A percentile compares a stretch with the other conserved stretches of the same genome.
Evolutionary conservation across 2,113 vertebrate species (phyloP).

Genomic region (Pongo pygmaeus): DNA sequence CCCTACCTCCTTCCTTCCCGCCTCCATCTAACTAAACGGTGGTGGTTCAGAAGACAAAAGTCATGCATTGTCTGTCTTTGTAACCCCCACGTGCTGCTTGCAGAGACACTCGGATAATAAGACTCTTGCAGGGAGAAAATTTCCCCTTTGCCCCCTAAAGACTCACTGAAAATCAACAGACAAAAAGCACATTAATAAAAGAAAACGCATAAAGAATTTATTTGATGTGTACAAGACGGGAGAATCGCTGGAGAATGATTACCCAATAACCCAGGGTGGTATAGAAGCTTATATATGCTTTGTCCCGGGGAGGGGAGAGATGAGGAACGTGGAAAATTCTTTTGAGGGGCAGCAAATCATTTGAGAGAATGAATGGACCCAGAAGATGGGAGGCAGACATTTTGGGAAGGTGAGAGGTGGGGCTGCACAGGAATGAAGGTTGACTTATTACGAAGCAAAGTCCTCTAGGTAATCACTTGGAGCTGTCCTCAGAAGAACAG

Average conservation of each 20-base stretch:
- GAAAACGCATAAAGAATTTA: not conserved
- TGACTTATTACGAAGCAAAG: not conserved
- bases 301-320: not conserved
- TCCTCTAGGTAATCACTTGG: not conserved
- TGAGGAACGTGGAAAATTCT: not conserved
- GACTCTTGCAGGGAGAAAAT: not conserved
- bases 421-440: not conserved
- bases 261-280: not conserved
- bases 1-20: not conserved
- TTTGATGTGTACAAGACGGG: not conserved
- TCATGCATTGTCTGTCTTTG: not conserved
- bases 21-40: not conserved
- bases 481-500: not conserved
- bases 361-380: not conserved
- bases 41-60: not conserved
- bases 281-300: not conserved
- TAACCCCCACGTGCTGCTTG: not conserved
- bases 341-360: not conserved
- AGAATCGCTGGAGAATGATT: not conserved
- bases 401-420: not conserved
- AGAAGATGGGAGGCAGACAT: not conserved
- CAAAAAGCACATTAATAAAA: not conserved
- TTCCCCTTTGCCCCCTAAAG: not conserved
- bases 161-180: not conserved
- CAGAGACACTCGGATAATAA: not conserved